A percentile compares a stretch with the other conserved stretches of the same genome.
These are phyloP conservation scores for Drosophila jambulina DNA, from an alignment of 1,140 invertebrate genomes.

Conservation along the genomic window DNA sequence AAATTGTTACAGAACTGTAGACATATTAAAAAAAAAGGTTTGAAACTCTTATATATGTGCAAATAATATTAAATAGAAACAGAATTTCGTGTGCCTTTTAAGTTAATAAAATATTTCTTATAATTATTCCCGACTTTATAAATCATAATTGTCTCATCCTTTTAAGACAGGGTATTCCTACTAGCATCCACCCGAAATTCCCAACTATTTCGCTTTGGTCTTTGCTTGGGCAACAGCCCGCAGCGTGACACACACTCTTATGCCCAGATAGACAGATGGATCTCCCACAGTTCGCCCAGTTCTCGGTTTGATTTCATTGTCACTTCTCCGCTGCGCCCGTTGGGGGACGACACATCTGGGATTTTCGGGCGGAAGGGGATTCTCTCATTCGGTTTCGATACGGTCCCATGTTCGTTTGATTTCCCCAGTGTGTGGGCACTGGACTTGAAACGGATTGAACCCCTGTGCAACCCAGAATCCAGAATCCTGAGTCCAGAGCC, in stretches of 20 bases:
- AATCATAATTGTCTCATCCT: too few species aligned
- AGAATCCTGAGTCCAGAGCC: not conserved
- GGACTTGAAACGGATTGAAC: slow-evolving; percentile 35
- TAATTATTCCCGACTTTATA: too few species aligned
- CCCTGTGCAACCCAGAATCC: not conserved
- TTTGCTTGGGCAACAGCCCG: slow-evolving; percentile 42
- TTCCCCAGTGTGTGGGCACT: slow-evolving; percentile 70
- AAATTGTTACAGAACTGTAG: too few species aligned
- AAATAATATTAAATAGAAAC: too few species aligned
- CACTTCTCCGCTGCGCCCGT: slow-evolving; percentile 55
- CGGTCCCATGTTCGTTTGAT: slow-evolving; percentile 68
- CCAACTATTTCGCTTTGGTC: slow-evolving; percentile 10
- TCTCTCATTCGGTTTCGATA: slow-evolving; percentile 11
- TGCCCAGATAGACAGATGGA: slow-evolving; percentile 18
- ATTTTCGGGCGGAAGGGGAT: slow-evolving; percentile 12
- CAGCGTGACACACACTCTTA: slow-evolving; percentile 24
- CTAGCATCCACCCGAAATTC: not conserved
- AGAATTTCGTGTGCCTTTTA: not conserved
- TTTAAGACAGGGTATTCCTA: not conserved
- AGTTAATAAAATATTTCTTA: not conserved
- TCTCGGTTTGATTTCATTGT: slow-evolving; percentile 77
- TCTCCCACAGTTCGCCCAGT: slow-evolving; percentile 20
- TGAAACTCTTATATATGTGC: too few species aligned
- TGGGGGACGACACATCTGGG: slow-evolving; percentile 35
- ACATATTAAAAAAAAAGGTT: too few species aligned